Percentiles rank a stretch among this genome's conserved stretches.
Conservation (phyloP, 92 coral and sea anemone genomes). For the Muricea muricata region DNA sequence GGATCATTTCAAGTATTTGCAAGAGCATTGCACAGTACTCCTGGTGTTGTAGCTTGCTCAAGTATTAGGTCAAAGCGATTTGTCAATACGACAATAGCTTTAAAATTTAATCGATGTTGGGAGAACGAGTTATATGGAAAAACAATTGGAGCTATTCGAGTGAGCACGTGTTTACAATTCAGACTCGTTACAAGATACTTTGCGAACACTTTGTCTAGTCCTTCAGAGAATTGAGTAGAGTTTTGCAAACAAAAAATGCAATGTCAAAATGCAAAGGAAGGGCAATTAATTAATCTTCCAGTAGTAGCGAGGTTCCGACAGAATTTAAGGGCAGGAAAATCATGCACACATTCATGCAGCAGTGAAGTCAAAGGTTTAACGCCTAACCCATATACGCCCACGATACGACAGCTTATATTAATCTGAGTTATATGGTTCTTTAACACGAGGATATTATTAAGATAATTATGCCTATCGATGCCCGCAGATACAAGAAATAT, state of each 20-base stretch:
- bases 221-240: too few species aligned
- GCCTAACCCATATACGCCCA: neutral
- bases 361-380: too few species aligned
- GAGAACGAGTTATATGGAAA: too few species aligned
- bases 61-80: too few species aligned
- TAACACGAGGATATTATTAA: neutral
- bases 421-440: neutral
- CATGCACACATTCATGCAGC: neutral
- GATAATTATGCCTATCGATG: neutral
- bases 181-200: too few species aligned
- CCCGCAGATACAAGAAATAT: neutral
- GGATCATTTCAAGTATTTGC: neutral
- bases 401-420: neutral
- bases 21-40: neutral
- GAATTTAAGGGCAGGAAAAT: neutral
- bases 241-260: too few species aligned
- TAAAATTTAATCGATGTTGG: neutral
- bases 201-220: too few species aligned
- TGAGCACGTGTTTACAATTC: too few species aligned
- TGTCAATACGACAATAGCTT: slow-evolving; percentile 15
- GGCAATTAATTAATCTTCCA: too few species aligned
- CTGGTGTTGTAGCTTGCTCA: too few species aligned
- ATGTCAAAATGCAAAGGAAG: too few species aligned
- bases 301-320: neutral
- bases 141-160: neutral